Conservation (phyloP, 1,140 invertebrate genomes). For the Stratiolaelaps scimitus region DNA sequence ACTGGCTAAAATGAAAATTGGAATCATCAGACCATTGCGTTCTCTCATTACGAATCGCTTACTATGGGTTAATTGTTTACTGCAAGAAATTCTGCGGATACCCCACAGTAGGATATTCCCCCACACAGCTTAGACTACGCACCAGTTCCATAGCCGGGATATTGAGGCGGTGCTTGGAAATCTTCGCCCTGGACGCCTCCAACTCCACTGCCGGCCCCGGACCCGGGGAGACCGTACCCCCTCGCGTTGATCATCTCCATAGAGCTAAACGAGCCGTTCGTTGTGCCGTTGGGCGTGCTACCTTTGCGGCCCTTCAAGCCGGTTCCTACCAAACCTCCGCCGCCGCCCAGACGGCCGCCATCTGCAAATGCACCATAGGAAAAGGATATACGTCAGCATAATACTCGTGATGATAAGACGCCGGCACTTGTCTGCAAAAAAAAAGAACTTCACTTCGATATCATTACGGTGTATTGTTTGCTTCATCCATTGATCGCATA, state of each 20-base stretch:
- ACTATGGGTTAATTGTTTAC: too few species aligned
- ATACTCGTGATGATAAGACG: too few species aligned
- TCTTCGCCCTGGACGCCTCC: background rate
- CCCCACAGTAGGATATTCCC: too few species aligned
- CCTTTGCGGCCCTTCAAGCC: slow-evolving; percentile 23
- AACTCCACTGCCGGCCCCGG: background rate
- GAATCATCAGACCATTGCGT: too few species aligned
- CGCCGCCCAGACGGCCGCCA: background rate
- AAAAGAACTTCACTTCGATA: too few species aligned
- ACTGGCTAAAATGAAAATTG: too few species aligned
- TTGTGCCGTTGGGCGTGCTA: slow-evolving; percentile 9
- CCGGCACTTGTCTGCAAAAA: too few species aligned
- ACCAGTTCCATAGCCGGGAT: slow-evolving; percentile 21
- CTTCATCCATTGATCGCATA: too few species aligned
- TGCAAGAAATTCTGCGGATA: too few species aligned
- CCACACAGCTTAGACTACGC: background rate
- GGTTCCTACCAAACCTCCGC: background rate
- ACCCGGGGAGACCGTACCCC: background rate
- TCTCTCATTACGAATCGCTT: too few species aligned
- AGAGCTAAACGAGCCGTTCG: slow-evolving; percentile 21
- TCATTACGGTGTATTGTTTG: too few species aligned
- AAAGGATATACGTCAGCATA: too few species aligned
- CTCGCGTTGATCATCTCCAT: slow-evolving; percentile 27
- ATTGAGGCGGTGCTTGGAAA: slow-evolving; percentile 13
- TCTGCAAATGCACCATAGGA: slow-evolving; percentile 8